A percentile compares a stretch with the other conserved stretches of the same genome.
Conservation (phyloP, 2,113 vertebrate species). For the Osmerus mordax region DNA sequence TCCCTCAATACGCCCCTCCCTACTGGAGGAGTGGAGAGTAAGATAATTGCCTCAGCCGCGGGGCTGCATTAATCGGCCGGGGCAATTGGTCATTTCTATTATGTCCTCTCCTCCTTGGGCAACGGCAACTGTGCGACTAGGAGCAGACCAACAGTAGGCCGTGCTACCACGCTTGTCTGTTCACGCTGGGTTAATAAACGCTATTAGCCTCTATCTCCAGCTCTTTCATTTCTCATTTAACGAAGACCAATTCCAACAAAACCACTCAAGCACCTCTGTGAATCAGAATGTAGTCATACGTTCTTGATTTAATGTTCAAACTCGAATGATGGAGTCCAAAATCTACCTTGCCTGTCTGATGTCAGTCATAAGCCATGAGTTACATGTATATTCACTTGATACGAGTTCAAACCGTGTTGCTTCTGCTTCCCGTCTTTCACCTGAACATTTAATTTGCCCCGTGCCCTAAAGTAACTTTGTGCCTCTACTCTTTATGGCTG, state of each 20-base stretch:
- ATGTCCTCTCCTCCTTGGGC: conserved; percentile 47
- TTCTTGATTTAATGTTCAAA: not conserved
- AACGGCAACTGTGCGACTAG: conserved; percentile 32
- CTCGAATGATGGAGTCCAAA: no score
- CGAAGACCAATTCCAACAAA: conserved; percentile 51
- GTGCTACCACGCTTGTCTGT: conserved; percentile 33
- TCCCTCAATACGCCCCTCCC: not conserved
- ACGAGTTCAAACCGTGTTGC: no score
- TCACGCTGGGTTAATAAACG: conserved; percentile 68
- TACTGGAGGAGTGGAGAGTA: conserved; percentile 59
- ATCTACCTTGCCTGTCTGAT: no score
- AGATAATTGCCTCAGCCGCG: conserved; percentile 69
- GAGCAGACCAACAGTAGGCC: conserved; percentile 34
- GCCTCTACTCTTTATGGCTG: no score
- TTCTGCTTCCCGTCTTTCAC: no score
- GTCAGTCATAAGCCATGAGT: no score
- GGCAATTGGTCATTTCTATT: conserved; percentile 57
- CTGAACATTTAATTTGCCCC: no score
- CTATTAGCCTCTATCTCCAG: conserved; percentile 65
- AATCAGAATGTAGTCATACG: not conserved
- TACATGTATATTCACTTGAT: no score
- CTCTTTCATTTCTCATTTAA: conserved; percentile 65
- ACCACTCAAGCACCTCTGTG: conserved; percentile 23
- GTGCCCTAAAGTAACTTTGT: no score
- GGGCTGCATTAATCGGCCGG: conserved; percentile 67